Conservation (phyloP, 2,888 invertebrate genomes). For the Zonitis immaculata region DNA sequence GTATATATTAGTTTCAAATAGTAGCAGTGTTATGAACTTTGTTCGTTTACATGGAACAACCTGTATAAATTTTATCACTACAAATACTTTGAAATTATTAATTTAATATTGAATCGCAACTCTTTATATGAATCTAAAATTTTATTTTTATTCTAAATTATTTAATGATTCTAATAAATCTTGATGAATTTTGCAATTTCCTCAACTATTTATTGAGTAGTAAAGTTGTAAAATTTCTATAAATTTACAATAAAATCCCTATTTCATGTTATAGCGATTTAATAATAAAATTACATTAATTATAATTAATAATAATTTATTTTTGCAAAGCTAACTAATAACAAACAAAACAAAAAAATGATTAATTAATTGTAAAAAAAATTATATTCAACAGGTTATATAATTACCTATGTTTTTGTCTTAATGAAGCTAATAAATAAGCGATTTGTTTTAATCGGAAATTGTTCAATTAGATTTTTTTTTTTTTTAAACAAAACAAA, state of each 20-base stretch:
- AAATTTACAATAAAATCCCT: background rate
- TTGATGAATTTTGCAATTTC: constrained; percentile 23
- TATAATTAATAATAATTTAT: no score
- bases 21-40: no score
- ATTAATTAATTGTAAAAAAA: background rate
- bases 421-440: background rate
- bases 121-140: no score
- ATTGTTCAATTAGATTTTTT: background rate
- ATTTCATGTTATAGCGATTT: no score
- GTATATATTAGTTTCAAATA: no score
- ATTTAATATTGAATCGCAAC: no score
- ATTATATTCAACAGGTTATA: background rate
- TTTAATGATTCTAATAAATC: constrained; percentile 19
- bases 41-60: no score
- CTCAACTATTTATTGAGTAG: background rate
- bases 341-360: background rate
- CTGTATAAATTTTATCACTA: no score
- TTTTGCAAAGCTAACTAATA: no score
- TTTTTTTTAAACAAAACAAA: background rate
- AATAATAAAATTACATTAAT: no score
- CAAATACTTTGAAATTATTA: no score
- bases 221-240: background rate
- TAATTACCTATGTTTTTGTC: background rate
- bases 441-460: background rate
- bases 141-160: no score